phyloP scores from a whole-genome alignment of 2,888 invertebrate genomes.

The Sinhomidia bicolor region DNA sequence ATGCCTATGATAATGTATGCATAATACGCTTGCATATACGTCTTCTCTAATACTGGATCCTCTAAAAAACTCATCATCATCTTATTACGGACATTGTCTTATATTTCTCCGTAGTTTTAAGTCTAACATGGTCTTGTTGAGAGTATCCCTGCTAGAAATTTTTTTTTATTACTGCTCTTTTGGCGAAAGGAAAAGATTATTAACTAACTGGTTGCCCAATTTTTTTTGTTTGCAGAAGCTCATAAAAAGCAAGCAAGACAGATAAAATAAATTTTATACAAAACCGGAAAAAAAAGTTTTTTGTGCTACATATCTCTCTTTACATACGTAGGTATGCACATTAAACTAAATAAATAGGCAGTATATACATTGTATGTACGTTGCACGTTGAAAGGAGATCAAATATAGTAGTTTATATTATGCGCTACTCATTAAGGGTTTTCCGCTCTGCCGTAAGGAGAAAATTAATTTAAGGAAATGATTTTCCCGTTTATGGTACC shows the following conservation, averaged over 20 bases:
- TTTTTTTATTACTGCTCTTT: constrained; percentile 9
- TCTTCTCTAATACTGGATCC: background rate
- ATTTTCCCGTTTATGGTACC: constrained; percentile 18
- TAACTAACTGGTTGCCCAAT: constrained; percentile 46
- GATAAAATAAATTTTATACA: constrained; percentile 22
- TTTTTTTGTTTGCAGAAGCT: constrained; percentile 13
- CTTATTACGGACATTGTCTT: background rate
- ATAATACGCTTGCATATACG: background rate
- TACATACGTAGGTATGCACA: no score
- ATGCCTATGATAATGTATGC: background rate
- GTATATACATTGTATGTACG: background rate
- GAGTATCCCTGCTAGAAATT: background rate
- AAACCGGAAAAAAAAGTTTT: constrained; percentile 16
- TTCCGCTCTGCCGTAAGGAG: constrained; percentile 12
- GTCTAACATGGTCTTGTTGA: background rate
- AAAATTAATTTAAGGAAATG: constrained; percentile 61
- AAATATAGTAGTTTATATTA: background rate
- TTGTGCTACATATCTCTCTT: background rate
- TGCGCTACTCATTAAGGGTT: background rate
- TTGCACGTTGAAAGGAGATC: no score
- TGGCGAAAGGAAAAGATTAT: constrained; percentile 28
- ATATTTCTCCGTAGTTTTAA: background rate
- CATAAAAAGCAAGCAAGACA: constrained; percentile 25
- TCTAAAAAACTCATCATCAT: background rate
- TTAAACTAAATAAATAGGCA: background rate